Evolutionary conservation across 2,888 invertebrate genomes (phyloP), one percentile per base, ranked within the genome.

Genomic region (Hoplodrina blanda): DNA sequence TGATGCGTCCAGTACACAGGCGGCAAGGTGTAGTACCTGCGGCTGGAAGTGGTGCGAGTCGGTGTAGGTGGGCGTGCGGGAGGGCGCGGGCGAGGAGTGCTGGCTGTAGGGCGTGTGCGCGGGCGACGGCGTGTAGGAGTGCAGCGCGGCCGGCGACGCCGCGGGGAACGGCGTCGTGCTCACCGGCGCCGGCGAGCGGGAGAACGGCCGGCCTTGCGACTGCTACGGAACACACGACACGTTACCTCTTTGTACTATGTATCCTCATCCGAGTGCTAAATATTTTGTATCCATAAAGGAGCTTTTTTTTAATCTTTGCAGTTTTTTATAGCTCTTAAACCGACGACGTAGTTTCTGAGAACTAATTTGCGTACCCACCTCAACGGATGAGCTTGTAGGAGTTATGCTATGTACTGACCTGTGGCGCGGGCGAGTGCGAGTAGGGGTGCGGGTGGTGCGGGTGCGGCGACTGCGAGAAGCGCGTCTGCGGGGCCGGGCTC

Each of bases 71-170:
- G 90, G 91, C 69, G 91, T 87, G 67, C 87, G 89, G 57, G 89
- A 84, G 70, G 91, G 88, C 88, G 93, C 93, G 61, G 94, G 94
- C 76, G 94, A 94, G 69, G 93, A 93, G 92, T 95, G 95, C 87
- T 94, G 94, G 84, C 90, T 90, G 93, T 95, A 95, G 62, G 95
- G 94, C 85, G 94, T 94, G 93, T 93, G 93, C 81, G 94, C 92
- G 7, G 95, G 95, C 65, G 94, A 94, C 61, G 94, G 93, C 76
- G 93, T 93, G 94, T 92, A 95, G 79, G 87, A 88, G 85, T 89
- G 84, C 52, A 79, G 80, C 33, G 37, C 88, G 71, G 88, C 91
- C 17, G 93, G 92, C 15, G 94, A 92, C 76, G 93, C 91, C 20
- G 89, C 89, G n/a, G 93, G 92, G 92, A 93, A 91, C 74, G 94